Conservation (phyloP, 2,888 invertebrate species). For the Philereme transversata region DNA sequence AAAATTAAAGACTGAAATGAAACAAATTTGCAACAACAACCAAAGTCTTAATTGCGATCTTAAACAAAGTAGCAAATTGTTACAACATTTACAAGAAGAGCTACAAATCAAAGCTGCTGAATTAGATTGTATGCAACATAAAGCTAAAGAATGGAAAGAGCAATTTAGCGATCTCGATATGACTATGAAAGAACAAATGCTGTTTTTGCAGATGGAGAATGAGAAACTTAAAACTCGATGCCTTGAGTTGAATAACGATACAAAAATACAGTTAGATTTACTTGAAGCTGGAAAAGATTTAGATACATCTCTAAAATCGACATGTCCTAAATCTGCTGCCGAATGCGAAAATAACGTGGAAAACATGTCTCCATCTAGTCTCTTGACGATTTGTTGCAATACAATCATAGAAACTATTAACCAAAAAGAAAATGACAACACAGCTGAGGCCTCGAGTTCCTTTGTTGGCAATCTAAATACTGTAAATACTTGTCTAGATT, state of each 20-base stretch:
- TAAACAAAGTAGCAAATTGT: slow-evolving; percentile 44
- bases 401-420: slow-evolving; percentile 59
- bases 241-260: slow-evolving; percentile 26
- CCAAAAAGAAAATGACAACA: slow-evolving; percentile 45
- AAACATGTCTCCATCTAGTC: slow-evolving; percentile 58
- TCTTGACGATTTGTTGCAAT: slow-evolving; percentile 66
- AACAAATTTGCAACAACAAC: slow-evolving; percentile 18
- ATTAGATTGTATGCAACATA: slow-evolving; percentile 55
- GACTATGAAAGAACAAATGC: slow-evolving; percentile 54
- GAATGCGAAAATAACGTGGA: slow-evolving; percentile 32
- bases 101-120: slow-evolving; percentile 55
- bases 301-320: not conserved
- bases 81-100: slow-evolving; percentile 54
- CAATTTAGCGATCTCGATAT: slow-evolving; percentile 52
- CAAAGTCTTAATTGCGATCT: slow-evolving; percentile 43
- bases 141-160: slow-evolving; percentile 54
- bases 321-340: not conserved
- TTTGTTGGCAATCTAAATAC: slow-evolving; percentile 35
- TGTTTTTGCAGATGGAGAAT: slow-evolving; percentile 56
- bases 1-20: slow-evolving; percentile 25
- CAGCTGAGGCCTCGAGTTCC: slow-evolving; percentile 42
- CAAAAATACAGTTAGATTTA: slow-evolving; percentile 23
- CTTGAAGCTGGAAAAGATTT: slow-evolving; percentile 18
- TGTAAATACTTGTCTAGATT: slow-evolving; percentile 42
- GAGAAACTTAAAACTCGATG: slow-evolving; percentile 48